Evolutionary conservation across 1,140 invertebrate genomes (phyloP).

Genomic region (Frieseomelitta varia): DNA sequence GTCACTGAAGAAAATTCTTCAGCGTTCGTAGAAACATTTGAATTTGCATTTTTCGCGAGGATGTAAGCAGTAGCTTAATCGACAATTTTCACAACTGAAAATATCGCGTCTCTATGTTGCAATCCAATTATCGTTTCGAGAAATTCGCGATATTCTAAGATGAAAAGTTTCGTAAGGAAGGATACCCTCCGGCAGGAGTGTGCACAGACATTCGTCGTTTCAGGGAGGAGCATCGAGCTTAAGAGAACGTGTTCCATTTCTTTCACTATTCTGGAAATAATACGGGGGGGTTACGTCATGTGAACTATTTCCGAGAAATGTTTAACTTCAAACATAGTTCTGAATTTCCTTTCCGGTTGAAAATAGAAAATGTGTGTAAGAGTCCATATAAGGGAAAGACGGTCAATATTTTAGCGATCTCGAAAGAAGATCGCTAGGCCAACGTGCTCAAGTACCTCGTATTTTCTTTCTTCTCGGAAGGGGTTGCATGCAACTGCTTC

Average conservation of each 20-base stretch:
- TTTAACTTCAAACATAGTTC: constrained; percentile 24
- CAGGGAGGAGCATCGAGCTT: background rate
- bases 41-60: too few relatives aligned
- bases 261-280: background rate
- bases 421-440: constrained; percentile 7
- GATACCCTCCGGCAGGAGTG: background rate
- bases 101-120: background rate
- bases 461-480: constrained; percentile 36
- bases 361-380: constrained; percentile 6
- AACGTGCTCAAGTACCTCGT: background rate
- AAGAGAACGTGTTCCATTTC: background rate
- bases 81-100: background rate
- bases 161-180: background rate
- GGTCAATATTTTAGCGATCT: constrained; percentile 42
- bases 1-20: too few relatives aligned
- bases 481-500: background rate
- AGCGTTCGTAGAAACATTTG: too few relatives aligned
- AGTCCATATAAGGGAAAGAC: background rate
- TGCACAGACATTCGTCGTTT: background rate
- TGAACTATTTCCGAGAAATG: background rate
- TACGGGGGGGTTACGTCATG: background rate
- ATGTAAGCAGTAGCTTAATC: too few relatives aligned
- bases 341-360: constrained; percentile 24
- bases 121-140: background rate
- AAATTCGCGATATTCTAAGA: background rate